phyloP scores from a whole-genome alignment of 2,888 invertebrate genomes.

The Lycophotia porphyrea region DNA sequence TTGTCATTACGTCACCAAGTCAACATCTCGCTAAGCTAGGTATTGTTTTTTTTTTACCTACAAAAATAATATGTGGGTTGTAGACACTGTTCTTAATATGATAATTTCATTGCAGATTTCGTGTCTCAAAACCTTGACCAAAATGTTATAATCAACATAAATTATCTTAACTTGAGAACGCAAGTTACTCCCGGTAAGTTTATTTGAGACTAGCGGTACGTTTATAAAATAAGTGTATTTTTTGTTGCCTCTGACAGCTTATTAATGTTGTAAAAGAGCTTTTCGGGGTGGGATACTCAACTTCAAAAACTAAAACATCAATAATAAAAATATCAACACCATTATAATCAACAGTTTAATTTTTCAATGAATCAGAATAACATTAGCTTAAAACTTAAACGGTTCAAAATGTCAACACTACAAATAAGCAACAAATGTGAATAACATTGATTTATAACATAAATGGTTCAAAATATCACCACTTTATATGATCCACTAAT shows the following conservation, averaged over 20 bases:
- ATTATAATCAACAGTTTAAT: no score
- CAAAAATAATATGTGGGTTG: neutral
- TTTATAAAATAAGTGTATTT: neutral
- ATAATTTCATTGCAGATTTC: slow-evolving; percentile 77
- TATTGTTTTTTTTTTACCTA: neutral
- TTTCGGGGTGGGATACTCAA: no score
- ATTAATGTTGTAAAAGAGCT: no score
- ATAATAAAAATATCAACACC: no score
- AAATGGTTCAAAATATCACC: no score
- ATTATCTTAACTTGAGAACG: slow-evolving; percentile 77
- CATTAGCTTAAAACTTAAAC: no score
- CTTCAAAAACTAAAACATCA: no score
- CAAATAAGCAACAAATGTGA: no score
- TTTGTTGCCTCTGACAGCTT: neutral
- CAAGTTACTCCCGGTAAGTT: slow-evolving; percentile 81
- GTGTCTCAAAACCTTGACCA: slow-evolving; percentile 79
- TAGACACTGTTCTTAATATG: neutral
- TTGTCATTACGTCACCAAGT: neutral
- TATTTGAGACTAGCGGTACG: neutral
- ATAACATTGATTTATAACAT: no score
- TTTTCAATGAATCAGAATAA: no score
- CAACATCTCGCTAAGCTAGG: neutral
- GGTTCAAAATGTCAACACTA: no score
- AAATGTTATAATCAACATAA: slow-evolving; percentile 82
- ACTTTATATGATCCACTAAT: no score